Base-by-base conservation (phyloP, 92 coral and sea anemone genomes). In the Pocillopora grandis region DNA sequence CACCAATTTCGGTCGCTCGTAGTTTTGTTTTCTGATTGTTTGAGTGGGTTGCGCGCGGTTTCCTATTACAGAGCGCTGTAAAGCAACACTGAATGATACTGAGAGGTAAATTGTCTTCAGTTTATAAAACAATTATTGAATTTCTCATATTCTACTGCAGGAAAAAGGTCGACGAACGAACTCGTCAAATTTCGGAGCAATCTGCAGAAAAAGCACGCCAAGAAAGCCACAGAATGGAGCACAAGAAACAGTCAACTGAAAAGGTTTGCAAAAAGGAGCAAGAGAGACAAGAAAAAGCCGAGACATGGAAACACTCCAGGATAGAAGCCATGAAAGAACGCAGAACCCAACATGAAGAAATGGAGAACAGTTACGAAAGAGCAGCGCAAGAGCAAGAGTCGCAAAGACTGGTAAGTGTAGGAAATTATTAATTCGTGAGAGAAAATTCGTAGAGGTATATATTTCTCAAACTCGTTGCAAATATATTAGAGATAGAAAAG, bases 321-420 rank as follows among this genome's bases (percentile, higher is more conserved):
- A 91, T 94, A 23, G 90, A 90, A 66, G 95, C 97, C 48, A 90
- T 88, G 90, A 94, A 89, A 66, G 91, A 86, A 35, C 88, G 99
- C 33, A 82, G 82, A 48, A 80, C 77, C 10, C 87, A 94, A 67
- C 94, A 94, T 60, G 91, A 91, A 12, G 92, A 94, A 55, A 92
- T 94, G 91, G 99, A 90, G 80, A 88, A 86, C 71, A 87, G 94
- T 79, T 91, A 88, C 57, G 99, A 94, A 84, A 80, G 79, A 23
- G 94, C 98, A 11, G 89, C 95, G 5, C 92, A 88, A 68, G 89
- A 91, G 1, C 68, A 88, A 57, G 79, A 84, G 66, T 80, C 95
- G 9, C 89, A 88, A 64, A 85, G 95, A 88, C 89, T 92, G 98
- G 99, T 97, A 66, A 71, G 92, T 52, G 27, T 33, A 12, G 10